These are phyloP conservation scores for Alethe castanea DNA, from an alignment of 2,113 vertebrate genomes.

Conservation along the genomic window DNA sequence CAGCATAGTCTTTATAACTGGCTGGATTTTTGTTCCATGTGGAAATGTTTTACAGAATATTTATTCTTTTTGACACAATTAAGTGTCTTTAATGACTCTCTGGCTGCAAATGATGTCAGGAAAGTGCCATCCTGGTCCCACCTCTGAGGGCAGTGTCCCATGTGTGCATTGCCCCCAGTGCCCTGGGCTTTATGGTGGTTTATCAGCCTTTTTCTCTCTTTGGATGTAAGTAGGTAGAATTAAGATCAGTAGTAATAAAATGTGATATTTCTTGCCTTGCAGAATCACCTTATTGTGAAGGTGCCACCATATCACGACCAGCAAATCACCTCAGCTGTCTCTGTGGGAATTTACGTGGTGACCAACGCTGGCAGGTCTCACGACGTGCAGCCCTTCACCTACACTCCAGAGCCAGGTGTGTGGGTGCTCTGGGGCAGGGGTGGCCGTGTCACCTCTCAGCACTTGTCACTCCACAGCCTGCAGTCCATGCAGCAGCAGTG, in stretches of 20 bases:
- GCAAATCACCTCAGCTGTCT: conserved; percentile 84
- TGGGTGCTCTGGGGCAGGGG: neutral
- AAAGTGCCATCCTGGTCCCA: neutral
- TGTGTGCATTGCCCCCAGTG: accelerated
- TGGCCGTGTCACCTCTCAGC: neutral
- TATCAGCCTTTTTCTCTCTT: neutral
- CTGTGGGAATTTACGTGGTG: conserved; percentile 92
- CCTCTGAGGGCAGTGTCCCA: neutral
- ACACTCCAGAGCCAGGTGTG: conserved; percentile 93
- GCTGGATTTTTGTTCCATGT: neutral
- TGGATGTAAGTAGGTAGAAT: neutral
- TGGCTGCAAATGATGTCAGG: neutral
- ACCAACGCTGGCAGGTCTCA: conserved; percentile 96
- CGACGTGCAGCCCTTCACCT: conserved; percentile 93
- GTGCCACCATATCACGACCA: conserved; percentile 94
- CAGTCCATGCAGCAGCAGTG: accelerated
- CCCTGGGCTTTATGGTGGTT: neutral
- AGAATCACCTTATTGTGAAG: conserved; percentile 99
- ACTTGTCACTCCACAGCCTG: neutral
- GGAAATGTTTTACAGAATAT: neutral
- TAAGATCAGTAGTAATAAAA: neutral
- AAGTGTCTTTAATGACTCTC: neutral
- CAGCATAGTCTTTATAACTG: neutral
- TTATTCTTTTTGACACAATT: neutral
- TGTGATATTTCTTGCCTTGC: neutral